These are phyloP conservation scores for Rhynchophorus ferrugineus DNA, from an alignment of 1,140 invertebrate genomes.

Conservation along the genomic window DNA sequence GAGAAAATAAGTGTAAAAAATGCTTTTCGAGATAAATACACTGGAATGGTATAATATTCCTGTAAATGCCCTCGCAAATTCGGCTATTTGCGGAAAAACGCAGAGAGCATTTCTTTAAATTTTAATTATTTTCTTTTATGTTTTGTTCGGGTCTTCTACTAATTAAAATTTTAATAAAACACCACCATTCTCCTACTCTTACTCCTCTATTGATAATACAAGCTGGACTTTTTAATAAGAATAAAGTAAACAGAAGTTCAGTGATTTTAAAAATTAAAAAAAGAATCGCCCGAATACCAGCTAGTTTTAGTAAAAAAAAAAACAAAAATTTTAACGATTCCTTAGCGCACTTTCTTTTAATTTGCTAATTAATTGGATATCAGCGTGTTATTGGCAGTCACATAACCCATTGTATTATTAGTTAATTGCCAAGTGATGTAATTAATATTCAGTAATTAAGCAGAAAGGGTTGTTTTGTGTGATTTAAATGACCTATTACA, in stretches of 20 bases:
- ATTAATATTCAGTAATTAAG: slow-evolving; percentile 3
- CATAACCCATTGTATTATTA: slow-evolving; percentile 1
- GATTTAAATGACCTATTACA: neutral
- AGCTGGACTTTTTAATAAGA: neutral
- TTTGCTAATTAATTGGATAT: neutral
- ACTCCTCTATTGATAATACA: neutral
- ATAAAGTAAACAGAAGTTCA: neutral
- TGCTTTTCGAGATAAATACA: neutral
- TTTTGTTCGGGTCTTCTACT: neutral
- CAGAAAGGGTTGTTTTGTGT: neutral
- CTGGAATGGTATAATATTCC: neutral
- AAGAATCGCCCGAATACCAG: neutral
- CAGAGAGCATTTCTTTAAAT: neutral
- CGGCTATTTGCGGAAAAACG: neutral
- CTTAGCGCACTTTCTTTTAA: neutral
- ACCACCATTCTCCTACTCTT: neutral
- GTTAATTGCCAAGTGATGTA: slow-evolving; percentile 1
- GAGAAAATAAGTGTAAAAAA: neutral
- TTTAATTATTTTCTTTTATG: neutral
- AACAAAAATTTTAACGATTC: neutral
- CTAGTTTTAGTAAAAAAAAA: neutral
- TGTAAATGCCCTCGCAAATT: neutral
- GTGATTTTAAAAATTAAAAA: neutral
- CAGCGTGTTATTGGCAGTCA: neutral
- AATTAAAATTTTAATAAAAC: neutral